A percentile compares a stretch with the other conserved stretches of the same genome.
Conservation (phyloP, 2,113 vertebrate genomes). For the Sisor rabdophorus region DNA sequence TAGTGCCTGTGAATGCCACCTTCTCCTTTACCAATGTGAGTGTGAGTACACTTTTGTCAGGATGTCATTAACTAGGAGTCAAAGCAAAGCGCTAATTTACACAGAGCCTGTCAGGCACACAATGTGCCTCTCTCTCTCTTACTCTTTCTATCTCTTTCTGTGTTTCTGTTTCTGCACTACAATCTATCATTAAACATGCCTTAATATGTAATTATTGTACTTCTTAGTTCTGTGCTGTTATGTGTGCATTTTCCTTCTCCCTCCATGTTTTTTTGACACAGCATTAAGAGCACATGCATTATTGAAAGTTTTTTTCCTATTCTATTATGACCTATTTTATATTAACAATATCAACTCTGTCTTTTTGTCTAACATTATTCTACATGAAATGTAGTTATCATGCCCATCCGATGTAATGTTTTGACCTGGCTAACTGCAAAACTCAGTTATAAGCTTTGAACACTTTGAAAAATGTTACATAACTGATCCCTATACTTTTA, state of each 20-base stretch:
- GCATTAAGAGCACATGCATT: not conserved
- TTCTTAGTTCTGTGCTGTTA: slow-evolving; percentile 15
- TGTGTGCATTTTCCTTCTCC: not conserved
- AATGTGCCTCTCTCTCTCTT: not conserved
- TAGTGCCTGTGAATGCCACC: slow-evolving; percentile 25
- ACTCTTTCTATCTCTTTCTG: not conserved
- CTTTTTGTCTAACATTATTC: not conserved
- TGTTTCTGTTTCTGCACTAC: not conserved
- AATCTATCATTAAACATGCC: slow-evolving; percentile 6
- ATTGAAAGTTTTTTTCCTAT: not conserved
- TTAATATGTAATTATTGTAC: slow-evolving; percentile 9
- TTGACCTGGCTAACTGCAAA: not conserved
- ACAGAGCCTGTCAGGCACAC: not conserved
- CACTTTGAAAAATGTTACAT: not conserved
- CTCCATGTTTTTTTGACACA: not conserved
- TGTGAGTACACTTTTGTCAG: slow-evolving; percentile 38
- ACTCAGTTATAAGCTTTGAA: not conserved
- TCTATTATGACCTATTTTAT: not conserved
- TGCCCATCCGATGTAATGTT: not conserved
- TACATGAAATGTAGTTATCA: not conserved
- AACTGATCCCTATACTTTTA: not conserved
- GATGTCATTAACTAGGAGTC: slow-evolving; percentile 54
- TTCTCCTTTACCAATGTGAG: not conserved
- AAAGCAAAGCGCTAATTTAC: slow-evolving; percentile 43
- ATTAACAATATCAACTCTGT: not conserved